Evolutionary conservation across 2,113 vertebrate species (phyloP).

Genomic region (Podarcis muralis): DNA sequence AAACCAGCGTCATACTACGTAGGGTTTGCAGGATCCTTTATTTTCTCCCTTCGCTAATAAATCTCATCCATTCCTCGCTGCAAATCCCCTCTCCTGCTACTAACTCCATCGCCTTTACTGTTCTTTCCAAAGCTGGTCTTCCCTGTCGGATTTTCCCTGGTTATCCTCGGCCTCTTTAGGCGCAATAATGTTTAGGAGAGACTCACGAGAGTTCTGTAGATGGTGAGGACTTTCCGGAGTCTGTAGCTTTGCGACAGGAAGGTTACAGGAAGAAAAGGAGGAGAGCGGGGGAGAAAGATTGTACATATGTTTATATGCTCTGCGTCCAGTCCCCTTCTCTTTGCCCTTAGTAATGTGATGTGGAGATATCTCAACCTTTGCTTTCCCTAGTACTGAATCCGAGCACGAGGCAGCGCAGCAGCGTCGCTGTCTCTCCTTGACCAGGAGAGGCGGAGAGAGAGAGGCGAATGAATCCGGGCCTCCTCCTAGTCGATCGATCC

Average conservation of each 20-base stretch:
- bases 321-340: neutral
- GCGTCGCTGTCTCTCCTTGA: conserved; percentile 6
- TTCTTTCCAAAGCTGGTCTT: neutral
- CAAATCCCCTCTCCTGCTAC: neutral
- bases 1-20: neutral
- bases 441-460: neutral
- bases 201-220: conserved; percentile 54
- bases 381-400: neutral
- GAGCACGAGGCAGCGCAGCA: neutral
- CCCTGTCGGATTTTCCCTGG: conserved; percentile 30
- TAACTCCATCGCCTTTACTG: neutral
- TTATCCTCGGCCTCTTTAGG: conserved; percentile 55
- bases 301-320: neutral
- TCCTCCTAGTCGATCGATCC: conserved; percentile 50
- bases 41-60: neutral
- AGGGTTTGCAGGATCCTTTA: neutral
- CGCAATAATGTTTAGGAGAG: conserved; percentile 60
- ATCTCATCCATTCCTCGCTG: too few relatives aligned
- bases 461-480: conserved; percentile 1
- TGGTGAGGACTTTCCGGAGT: conserved; percentile 39
- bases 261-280: conserved; percentile 55
- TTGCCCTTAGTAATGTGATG: conserved; percentile 54
- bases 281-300: neutral
- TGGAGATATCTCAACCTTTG: neutral
- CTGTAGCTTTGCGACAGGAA: conserved; percentile 67